Evolutionary conservation across 2,797 vertebrate species (phyloP).

Genomic region (Gymnodraco acuticeps): DNA sequence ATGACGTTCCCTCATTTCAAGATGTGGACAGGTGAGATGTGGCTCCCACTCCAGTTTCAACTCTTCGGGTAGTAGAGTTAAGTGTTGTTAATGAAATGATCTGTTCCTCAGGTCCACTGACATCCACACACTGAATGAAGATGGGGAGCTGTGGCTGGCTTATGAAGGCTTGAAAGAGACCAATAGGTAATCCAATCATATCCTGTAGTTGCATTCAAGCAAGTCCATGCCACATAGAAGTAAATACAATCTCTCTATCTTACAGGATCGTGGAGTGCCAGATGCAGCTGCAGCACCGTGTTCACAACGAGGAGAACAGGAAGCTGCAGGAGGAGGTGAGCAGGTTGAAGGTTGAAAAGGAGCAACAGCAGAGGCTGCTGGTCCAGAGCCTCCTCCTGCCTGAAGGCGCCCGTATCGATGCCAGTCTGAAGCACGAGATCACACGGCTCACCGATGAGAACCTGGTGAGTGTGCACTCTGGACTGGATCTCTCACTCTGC

Average conservation of each 20-base stretch:
- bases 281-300: constrained; percentile 89
- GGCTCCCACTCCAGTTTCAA: not conserved
- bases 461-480: constrained; percentile 84
- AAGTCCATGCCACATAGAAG: not conserved
- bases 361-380: constrained; percentile 91
- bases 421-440: constrained; percentile 93
- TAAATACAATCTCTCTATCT: not conserved
- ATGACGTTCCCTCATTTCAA: constrained; percentile 65
- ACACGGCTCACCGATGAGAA: constrained; percentile 93
- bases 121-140: constrained; percentile 94
- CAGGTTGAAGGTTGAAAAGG: constrained; percentile 89
- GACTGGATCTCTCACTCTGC: not conserved
- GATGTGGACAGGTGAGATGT: constrained; percentile 67
- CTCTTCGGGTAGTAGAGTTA: not conserved
- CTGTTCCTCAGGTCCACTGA: constrained; percentile 76
- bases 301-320: constrained; percentile 85
- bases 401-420: constrained; percentile 91
- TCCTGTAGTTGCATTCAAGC: not conserved
- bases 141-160: constrained; percentile 95
- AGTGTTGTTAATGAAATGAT: constrained; percentile 3
- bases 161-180: constrained; percentile 97
- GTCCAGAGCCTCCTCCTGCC: constrained; percentile 91
- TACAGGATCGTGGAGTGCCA: constrained; percentile 91
- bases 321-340: constrained; percentile 89
- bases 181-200: constrained; percentile 87